Percentiles rank a stretch among this genome's conserved stretches.
Evolutionary conservation across 1,140 invertebrate species (phyloP).

Genomic region (Harpegnathos saltator): DNA sequence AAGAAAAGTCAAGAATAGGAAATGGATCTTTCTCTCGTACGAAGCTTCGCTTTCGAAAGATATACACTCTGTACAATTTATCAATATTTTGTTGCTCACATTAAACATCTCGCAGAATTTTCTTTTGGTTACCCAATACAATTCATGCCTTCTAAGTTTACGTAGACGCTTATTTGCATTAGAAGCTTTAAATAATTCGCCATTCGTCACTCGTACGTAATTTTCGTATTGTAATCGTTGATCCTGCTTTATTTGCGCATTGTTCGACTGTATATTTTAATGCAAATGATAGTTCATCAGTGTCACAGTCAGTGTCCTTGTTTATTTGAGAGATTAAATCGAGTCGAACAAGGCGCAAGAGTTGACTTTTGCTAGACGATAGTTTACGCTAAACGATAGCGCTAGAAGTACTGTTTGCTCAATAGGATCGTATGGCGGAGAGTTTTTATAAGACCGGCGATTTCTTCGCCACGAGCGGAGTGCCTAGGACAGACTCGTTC

Average conservation of each 20-base stretch:
- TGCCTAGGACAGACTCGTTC: slow-evolving; percentile 88
- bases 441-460: slow-evolving; percentile 94
- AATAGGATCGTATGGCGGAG: slow-evolving; percentile 92
- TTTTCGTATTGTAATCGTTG: background rate
- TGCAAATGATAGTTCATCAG: too few species aligned
- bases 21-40: too few species aligned
- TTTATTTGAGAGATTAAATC: slow-evolving; percentile 11
- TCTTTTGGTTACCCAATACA: background rate
- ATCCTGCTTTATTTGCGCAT: background rate
- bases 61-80: too few species aligned
- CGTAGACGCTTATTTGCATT: slow-evolving; percentile 8
- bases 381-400: background rate
- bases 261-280: background rate
- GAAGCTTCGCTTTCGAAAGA: too few species aligned
- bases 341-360: background rate
- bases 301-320: too few species aligned
- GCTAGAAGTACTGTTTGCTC: slow-evolving; percentile 56
- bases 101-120: too few species aligned
- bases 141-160: background rate
- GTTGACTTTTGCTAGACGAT: slow-evolving; percentile 10
- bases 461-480: slow-evolving; percentile 92
- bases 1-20: too few species aligned
- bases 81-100: too few species aligned
- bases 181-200: background rate
- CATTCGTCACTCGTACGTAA: too few species aligned